phyloP scores from a whole-genome alignment of 2,888 invertebrate genomes.

The Aproaerema taeniolella region DNA sequence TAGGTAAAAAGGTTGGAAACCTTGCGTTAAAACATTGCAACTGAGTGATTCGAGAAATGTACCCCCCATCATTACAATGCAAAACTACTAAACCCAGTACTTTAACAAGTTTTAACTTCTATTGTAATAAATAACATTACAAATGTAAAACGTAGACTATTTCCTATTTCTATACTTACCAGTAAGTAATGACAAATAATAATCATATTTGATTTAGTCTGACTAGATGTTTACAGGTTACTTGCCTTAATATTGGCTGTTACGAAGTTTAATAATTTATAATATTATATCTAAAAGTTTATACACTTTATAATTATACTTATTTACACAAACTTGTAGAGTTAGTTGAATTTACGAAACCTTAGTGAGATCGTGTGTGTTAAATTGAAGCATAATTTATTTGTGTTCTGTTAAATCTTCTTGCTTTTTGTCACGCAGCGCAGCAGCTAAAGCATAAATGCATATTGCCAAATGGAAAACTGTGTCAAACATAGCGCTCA shows the following conservation, averaged over 20 bases:
- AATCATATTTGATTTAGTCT: constrained; percentile 4
- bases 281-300: constrained; percentile 23
- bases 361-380: constrained; percentile 24
- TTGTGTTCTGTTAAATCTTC: not conserved
- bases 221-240: constrained; percentile 41
- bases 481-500: constrained; percentile 25
- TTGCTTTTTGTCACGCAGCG: constrained; percentile 10
- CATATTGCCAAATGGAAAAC: constrained; percentile 17
- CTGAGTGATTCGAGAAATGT: too few relatives aligned
- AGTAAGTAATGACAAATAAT: constrained; percentile 4
- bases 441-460: constrained; percentile 12
- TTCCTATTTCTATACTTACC: not conserved
- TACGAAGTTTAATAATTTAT: constrained; percentile 29
- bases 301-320: constrained; percentile 30
- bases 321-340: constrained; percentile 28
- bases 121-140: too few relatives aligned
- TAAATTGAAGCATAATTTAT: constrained; percentile 10
- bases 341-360: constrained; percentile 18
- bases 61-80: too few relatives aligned
- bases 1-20: too few relatives aligned
- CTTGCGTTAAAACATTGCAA: too few relatives aligned
- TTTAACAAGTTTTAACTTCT: too few relatives aligned
- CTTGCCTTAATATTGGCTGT: constrained; percentile 69
- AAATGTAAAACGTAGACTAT: too few relatives aligned
- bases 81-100: too few relatives aligned